Evolutionary conservation across 2,113 vertebrate genomes (phyloP).

Genomic region (Morphnarchus princeps): DNA sequence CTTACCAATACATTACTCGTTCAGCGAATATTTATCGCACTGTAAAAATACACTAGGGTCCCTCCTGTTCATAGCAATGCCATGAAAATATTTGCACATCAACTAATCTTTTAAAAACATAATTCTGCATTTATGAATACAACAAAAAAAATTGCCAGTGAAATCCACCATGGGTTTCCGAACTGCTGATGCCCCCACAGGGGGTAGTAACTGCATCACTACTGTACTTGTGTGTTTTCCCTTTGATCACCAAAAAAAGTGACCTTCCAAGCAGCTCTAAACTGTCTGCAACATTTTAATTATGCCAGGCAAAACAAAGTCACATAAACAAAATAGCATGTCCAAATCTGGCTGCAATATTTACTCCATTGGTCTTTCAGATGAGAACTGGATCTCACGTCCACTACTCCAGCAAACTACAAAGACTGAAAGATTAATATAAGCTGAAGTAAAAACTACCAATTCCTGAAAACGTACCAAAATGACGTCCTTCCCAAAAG

Average conservation of each 20-base stretch:
- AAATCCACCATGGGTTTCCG: background rate
- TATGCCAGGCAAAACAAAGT: background rate
- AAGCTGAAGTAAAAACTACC: background rate
- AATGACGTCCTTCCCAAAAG: background rate
- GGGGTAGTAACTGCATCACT: background rate
- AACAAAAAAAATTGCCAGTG: background rate
- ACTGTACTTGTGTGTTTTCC: background rate
- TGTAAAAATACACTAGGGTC: conserved; percentile 29
- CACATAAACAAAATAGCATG: background rate
- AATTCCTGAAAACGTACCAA: background rate
- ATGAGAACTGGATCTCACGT: background rate
- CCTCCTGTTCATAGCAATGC: conserved; percentile 15
- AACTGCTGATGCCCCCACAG: conserved; percentile 10
- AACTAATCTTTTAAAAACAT: background rate
- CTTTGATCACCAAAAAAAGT: background rate
- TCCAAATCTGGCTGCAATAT: background rate
- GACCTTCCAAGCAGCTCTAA: background rate
- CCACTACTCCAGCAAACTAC: background rate
- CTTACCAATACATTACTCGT: background rate
- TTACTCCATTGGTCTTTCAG: background rate
- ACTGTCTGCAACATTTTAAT: background rate
- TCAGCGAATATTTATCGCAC: background rate
- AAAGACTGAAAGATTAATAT: background rate
- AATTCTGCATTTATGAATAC: background rate
- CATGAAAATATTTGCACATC: background rate